Base-by-base conservation (phyloP, 35 echinoderm and acorn worm species). In the Acanthaster planci region DNA sequence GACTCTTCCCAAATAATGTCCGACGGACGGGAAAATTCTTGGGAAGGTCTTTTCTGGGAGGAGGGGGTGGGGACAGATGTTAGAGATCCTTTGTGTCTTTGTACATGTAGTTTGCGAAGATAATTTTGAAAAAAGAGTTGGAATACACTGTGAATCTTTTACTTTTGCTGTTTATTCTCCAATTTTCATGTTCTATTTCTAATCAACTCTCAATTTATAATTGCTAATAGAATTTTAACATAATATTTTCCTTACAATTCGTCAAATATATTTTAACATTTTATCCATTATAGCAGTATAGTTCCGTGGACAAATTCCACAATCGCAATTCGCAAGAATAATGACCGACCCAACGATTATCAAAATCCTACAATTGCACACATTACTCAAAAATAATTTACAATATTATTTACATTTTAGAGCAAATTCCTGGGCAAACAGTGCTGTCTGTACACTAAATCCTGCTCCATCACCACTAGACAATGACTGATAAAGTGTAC, bases 371-470 rank as follows among this genome's bases (percentile, higher is more conserved):
- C 30, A 7, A 72, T 72, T 72, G 64, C 64, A 72, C 64, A 26
- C 64, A 31, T 26, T 72, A 26, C 64, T 72, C 64, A 72, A 72
- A 72, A 72, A 72, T 72, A 72, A 72, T 72, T 72, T 72, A 72
- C 64, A 72, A 12, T 72, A 14, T 72, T 72, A 72, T 72, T 9
- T 72, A 72, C 64, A 72, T 22, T 34, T 34, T 4, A 72, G 0
- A 72, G 64, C 64, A 72, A 35, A 27, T 72, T 72, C 27, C 56
- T 59, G 19, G 56, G 56, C 56, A 59, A 59, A 18, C 27, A 59
- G 56, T 59, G n/a, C n/a, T 30, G 34, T 7, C 64, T 31, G 19
- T 72, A 72, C 64, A 72, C 42, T 72, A 72, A 72, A 31, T 23
- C 30, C 34, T 30, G 22, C 34, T 72, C 22, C 22, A 27, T 26